phyloP scores from a whole-genome alignment of 2,797 vertebrate genomes.

The Buceros bicornis region DNA sequence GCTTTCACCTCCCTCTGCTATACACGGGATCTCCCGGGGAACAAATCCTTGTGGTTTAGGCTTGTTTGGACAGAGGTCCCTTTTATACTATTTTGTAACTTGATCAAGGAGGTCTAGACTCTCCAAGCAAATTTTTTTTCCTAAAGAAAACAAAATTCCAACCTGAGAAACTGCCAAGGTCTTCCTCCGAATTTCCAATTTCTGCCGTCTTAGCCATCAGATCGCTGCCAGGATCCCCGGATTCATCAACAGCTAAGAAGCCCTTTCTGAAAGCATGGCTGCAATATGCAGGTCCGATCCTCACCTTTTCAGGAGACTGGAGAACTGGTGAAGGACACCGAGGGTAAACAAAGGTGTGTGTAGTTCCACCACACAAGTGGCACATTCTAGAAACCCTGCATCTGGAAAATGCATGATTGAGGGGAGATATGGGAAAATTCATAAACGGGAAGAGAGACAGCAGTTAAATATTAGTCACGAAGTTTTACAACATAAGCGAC shows the following conservation, averaged over 20 bases:
- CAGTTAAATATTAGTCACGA: background rate
- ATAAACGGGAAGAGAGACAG: background rate
- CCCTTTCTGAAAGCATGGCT: background rate
- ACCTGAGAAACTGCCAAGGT: background rate
- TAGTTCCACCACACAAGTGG: background rate
- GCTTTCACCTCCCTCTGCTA: background rate
- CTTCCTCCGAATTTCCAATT: background rate
- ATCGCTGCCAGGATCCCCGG: background rate
- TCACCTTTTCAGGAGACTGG: background rate
- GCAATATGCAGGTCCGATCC: background rate
- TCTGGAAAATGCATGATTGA: background rate
- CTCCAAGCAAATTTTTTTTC: background rate
- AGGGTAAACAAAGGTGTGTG: background rate
- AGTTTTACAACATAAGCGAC: background rate
- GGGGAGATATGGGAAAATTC: background rate
- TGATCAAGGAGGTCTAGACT: background rate
- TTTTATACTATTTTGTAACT: background rate
- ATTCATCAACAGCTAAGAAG: background rate
- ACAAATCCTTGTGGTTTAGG: background rate
- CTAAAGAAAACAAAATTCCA: background rate
- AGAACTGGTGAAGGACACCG: background rate
- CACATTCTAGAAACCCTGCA: background rate
- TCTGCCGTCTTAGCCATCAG: background rate
- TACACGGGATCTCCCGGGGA: background rate
- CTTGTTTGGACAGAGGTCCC: background rate